Conservation (phyloP, 2,797 vertebrate genomes). For the Chaetophractus vellerosus region DNA sequence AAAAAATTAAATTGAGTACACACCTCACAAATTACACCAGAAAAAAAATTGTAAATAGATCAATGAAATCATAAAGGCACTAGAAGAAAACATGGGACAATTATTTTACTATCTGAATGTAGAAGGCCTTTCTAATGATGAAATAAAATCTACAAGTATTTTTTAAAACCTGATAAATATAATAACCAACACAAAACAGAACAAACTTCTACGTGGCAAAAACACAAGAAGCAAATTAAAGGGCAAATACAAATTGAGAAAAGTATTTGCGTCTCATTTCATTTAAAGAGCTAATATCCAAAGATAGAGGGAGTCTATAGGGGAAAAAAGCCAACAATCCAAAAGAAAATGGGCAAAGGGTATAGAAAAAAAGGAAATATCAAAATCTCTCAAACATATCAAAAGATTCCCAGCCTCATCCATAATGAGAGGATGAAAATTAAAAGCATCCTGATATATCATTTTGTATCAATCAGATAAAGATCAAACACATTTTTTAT, state of each 20-base stretch:
- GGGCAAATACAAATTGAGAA: neutral
- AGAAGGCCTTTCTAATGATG: neutral
- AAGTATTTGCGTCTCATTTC: neutral
- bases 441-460: constrained; percentile 21
- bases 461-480: constrained; percentile 50
- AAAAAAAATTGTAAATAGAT: constrained; percentile 19
- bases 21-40: neutral
- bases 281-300: constrained; percentile 1
- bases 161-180: neutral
- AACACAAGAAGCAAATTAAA: neutral
- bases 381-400: neutral
- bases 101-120: neutral
- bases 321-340: neutral
- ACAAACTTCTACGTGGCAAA: neutral
- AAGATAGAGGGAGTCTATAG: neutral
- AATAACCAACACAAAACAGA: constrained; percentile 5
- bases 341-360: constrained; percentile 12
- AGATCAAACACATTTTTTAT: neutral
- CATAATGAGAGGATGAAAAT: constrained; percentile 5
- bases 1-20: constrained; percentile 5
- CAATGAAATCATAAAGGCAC: neutral
- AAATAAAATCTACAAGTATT: constrained; percentile 47
- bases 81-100: neutral
- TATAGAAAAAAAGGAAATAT: constrained; percentile 15
- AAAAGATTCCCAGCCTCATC: constrained; percentile 31